Evolutionary conservation across 2,797 vertebrate species (phyloP).

Genomic region (Protonibea diacanthus): DNA sequence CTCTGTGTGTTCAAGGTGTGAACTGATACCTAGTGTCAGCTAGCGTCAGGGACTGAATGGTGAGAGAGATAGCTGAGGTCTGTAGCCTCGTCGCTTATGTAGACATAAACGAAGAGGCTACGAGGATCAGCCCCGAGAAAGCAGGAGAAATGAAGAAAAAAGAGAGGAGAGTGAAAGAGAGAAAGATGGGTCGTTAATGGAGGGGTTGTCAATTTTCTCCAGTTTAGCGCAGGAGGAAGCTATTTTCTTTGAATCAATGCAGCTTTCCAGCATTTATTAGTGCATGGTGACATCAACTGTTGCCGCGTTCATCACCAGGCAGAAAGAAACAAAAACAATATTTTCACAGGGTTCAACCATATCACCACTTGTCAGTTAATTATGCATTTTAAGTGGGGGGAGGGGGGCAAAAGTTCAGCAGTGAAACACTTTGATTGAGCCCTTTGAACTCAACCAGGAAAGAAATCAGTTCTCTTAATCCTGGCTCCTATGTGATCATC

Average conservation of each 20-base stretch:
- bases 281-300: slow-evolving; percentile 61
- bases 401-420: slow-evolving; percentile 60
- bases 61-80: slow-evolving; percentile 57
- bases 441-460: slow-evolving; percentile 75
- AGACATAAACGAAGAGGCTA: slow-evolving; percentile 51
- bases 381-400: slow-evolving; percentile 58
- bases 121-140: slow-evolving; percentile 60
- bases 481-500: slow-evolving; percentile 69
- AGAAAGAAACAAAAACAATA: slow-evolving; percentile 34
- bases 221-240: slow-evolving; percentile 77
- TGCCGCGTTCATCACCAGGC: slow-evolving; percentile 46
- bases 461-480: slow-evolving; percentile 75
- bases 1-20: slow-evolving; percentile 91
- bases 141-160: slow-evolving; percentile 50
- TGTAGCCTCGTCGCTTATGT: background rate
- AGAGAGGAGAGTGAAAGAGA: slow-evolving; percentile 30
- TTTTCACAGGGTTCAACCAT: slow-evolving; percentile 56
- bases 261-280: slow-evolving; percentile 64
- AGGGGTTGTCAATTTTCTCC: slow-evolving; percentile 64
- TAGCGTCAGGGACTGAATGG: slow-evolving; percentile 85
- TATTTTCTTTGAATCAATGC: slow-evolving; percentile 73
- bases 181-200: slow-evolving; percentile 35
- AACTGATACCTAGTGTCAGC: slow-evolving; percentile 94
- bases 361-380: slow-evolving; percentile 69
- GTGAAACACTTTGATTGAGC: slow-evolving; percentile 74